Evolutionary conservation across 2,888 invertebrate species (phyloP).

Genomic region (Ophraella communa): DNA sequence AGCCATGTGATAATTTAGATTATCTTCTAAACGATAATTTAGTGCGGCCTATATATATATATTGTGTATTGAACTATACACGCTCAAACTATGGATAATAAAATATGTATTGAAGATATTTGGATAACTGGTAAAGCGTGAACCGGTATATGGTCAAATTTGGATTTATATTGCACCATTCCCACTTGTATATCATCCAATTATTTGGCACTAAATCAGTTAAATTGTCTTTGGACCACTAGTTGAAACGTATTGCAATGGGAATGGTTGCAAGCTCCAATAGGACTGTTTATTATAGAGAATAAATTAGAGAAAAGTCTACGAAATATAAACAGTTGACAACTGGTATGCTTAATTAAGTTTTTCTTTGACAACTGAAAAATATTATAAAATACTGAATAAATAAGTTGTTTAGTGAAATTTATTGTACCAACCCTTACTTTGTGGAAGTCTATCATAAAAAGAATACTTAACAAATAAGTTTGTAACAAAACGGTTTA

Average conservation of each 20-base stretch:
- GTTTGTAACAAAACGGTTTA: no score
- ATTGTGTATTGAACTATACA: no score
- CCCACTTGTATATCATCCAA: background rate
- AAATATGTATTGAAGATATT: conserved; percentile 5
- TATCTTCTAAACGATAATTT: background rate
- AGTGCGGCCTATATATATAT: no score
- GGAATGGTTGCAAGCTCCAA: background rate
- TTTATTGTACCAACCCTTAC: no score
- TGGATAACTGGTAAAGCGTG: background rate
- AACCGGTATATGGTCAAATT: background rate
- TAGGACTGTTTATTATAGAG: background rate
- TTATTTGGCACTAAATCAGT: background rate
- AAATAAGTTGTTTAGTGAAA: no score
- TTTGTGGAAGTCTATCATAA: no score
- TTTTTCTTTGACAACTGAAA: no score
- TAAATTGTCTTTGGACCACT: background rate
- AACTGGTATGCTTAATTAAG: no score
- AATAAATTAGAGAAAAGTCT: no score
- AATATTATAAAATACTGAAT: no score
- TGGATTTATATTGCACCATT: background rate
- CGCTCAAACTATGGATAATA: conserved; percentile 2
- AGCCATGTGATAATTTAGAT: background rate
- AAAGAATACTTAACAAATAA: no score
- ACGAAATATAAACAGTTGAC: no score
- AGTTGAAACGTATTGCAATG: background rate